Base-by-base conservation (phyloP, 2,797 vertebrate genomes). In the Chelon labrosus region DNA sequence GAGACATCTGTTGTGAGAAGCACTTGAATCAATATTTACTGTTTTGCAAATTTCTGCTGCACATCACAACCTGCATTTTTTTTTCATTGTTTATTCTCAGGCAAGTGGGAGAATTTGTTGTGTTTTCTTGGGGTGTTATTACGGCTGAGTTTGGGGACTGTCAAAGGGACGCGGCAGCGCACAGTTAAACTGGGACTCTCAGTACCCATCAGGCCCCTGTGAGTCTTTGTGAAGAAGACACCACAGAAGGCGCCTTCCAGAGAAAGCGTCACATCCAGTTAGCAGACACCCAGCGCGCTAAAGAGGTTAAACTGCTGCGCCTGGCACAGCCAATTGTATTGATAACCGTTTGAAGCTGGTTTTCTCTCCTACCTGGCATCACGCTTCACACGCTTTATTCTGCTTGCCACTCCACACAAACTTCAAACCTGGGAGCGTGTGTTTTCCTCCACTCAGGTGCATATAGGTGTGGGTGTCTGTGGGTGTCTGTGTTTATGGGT, bases 301-400 rank as follows among this genome's bases (percentile, higher is more conserved):
- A 94, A 94, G 90, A 94, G 93, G 92, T 93, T 95, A 94, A 95
- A 94, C 92, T 94, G 91, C 92, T 38, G 89, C 75, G 86, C 89
- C 91, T 93, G 93, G 91, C 94, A 92, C 88, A 92, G 87, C 83
- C 93, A 91, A 93, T 94, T 94, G 92, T 90, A 92, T 92, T 93
- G 94, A 95, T 93, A 92, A 89, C 65, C 59, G 90, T 94, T 94
- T 93, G 94, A 95, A 93, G 94, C 86, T 57, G 89, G 71, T 82
- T 85, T 85, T 75, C 83, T 90, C 90, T 73, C 82, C 85, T 86
- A 84, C 83, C 89, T 87, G 80, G 82, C 94, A 84, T 92, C 93
- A 85, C 59, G 68, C 92, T 88, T 91, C 90, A 86, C 77, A 68
- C 65, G 66, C 92, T 93, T 93, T 90, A 93, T 93, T 91, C 82